A percentile compares a stretch with the other conserved stretches of the same genome.
These are phyloP conservation scores for Luscinia megarhynchos DNA, from an alignment of 2,797 vertebrate species.

Conservation along the genomic window DNA sequence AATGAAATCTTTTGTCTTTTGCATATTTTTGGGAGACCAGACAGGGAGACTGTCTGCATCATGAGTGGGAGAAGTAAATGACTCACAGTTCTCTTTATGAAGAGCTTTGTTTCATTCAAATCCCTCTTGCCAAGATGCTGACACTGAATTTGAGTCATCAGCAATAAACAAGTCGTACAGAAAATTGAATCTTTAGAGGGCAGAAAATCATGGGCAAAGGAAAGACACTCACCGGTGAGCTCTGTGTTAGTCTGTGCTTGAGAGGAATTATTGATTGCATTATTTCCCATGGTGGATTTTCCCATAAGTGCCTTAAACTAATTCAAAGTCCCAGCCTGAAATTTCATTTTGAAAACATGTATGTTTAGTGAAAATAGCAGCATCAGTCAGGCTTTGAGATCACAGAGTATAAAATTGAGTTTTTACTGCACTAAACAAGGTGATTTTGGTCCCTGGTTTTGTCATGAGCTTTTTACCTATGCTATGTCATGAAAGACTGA, in stretches of 20 bases:
- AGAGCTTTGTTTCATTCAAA: slow-evolving; percentile 76
- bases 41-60: slow-evolving; percentile 68
- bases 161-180: slow-evolving; percentile 67
- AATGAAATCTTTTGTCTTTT: slow-evolving; percentile 57
- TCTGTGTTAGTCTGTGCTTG: background rate
- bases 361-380: background rate
- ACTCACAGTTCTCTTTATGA: slow-evolving; percentile 74
- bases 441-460: background rate
- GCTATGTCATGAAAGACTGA: background rate
- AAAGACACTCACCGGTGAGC: background rate
- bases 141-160: slow-evolving; percentile 77
- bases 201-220: slow-evolving; percentile 45
- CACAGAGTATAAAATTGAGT: background rate
- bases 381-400: background rate
- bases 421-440: background rate
- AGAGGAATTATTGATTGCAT: slow-evolving; percentile 25
- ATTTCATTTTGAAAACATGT: background rate
- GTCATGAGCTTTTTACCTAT: background rate
- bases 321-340: background rate
- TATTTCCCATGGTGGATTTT: background rate
- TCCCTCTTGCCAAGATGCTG: slow-evolving; percentile 76
- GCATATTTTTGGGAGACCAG: slow-evolving; percentile 69
- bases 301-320: slow-evolving; percentile 19
- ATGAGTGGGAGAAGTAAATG: slow-evolving; percentile 75
- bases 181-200: slow-evolving; percentile 71